Percentiles rank a stretch among this genome's conserved stretches.
These are phyloP conservation scores for Cavia porcellus DNA, from an alignment of 2,113 vertebrate species.

Conservation along the genomic window DNA sequence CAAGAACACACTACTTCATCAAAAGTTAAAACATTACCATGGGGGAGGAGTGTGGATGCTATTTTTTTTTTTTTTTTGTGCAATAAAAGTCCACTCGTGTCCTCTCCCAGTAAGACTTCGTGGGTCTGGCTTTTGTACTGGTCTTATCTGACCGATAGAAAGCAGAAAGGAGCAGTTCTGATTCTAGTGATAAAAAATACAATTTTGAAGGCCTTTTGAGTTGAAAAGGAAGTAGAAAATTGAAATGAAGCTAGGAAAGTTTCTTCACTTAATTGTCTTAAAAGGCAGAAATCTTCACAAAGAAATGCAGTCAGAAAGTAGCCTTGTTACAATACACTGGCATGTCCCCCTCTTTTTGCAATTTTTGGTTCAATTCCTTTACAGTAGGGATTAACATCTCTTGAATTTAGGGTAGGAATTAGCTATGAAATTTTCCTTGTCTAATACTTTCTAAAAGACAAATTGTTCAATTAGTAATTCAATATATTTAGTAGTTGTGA, in stretches of 20 bases:
- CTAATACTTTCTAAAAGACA: background rate
- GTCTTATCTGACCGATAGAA: constrained; percentile 1
- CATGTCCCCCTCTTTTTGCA: background rate
- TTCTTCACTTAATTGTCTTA: background rate
- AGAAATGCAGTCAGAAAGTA: background rate
- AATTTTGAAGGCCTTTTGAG: constrained; percentile 16
- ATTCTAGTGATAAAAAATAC: background rate
- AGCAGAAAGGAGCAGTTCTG: background rate
- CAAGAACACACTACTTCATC: background rate
- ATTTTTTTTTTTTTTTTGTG: background rate
- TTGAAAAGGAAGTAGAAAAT: constrained; percentile 21
- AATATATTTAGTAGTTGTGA: background rate
- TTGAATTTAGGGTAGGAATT: background rate
- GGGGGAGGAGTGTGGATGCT: background rate
- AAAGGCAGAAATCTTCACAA: background rate
- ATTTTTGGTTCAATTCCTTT: background rate
- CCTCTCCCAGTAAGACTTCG: background rate
- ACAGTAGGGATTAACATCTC: background rate
- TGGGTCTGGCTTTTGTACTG: background rate
- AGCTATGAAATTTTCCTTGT: background rate
- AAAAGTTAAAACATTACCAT: background rate
- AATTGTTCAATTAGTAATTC: background rate
- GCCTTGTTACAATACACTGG: background rate
- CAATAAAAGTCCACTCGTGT: background rate
- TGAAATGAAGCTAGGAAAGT: constrained; percentile 9